Conservation (phyloP, 2,888 invertebrate species). For the Morpho helenor region DNA sequence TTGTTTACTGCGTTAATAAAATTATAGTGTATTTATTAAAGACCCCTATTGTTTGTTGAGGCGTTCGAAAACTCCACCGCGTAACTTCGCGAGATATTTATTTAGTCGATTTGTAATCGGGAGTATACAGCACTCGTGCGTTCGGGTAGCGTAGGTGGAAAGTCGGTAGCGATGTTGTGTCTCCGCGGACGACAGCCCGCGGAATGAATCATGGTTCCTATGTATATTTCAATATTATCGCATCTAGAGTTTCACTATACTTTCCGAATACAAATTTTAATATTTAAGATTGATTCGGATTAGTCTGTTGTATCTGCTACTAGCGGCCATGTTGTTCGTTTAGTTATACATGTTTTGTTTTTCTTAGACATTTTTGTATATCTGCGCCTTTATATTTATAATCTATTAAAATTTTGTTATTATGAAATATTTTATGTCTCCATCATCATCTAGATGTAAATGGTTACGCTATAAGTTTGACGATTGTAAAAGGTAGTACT, state of each 20-base stretch:
- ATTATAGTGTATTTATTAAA: conserved; percentile 44
- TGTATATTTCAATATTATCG: conserved; percentile 80
- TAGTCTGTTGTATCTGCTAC: conserved; percentile 75
- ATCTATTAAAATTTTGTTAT: conserved; percentile 54
- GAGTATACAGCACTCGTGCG: conserved; percentile 43
- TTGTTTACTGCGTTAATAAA: conserved; percentile 60
- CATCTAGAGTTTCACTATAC: conserved; percentile 79
- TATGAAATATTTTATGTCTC: conserved; percentile 47
- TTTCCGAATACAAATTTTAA: conserved; percentile 79
- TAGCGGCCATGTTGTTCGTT: conserved; percentile 72
- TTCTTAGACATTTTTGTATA: conserved; percentile 37
- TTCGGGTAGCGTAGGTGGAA: conserved; percentile 65
- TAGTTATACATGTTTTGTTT: conserved; percentile 51
- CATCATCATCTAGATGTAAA: conserved; percentile 42
- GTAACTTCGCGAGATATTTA: conserved; percentile 41
- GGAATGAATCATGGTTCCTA: conserved; percentile 80
- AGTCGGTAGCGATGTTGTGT: conserved; percentile 74
- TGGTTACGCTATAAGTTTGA: conserved; percentile 63
- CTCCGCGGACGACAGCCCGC: conserved; percentile 70
- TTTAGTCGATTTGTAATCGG: conserved; percentile 53
- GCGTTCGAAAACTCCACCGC: conserved; percentile 51
- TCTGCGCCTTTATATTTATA: conserved; percentile 44
- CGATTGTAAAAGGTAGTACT: conserved; percentile 69
- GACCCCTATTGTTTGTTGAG: conserved; percentile 53
- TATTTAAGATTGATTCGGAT: conserved; percentile 79